These are phyloP conservation scores for Helicolenus hilgendorfi DNA, from an alignment of 2,797 vertebrate species.

Conservation along the genomic window DNA sequence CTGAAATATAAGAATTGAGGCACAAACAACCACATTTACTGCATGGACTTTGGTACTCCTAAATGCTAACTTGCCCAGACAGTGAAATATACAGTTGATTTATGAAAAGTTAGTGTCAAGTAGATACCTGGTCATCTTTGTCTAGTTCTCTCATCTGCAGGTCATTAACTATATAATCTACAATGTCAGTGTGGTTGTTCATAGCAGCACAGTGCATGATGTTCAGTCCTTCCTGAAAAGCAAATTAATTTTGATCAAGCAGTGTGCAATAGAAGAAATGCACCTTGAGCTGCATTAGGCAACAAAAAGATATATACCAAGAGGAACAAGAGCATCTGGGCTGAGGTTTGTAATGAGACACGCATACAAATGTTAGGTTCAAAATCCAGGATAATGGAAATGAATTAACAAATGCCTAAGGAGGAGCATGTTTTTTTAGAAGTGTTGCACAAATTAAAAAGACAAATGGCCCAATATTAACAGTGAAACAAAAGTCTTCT, in stretches of 20 bases:
- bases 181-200: conserved; percentile 91
- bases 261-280: background rate
- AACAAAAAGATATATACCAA: background rate
- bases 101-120: background rate
- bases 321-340: background rate
- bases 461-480: background rate
- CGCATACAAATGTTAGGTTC: background rate
- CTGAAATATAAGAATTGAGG: conserved; percentile 64
- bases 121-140: conserved; percentile 91
- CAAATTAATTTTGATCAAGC: background rate
- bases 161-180: conserved; percentile 94
- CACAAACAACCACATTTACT: background rate
- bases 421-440: no score
- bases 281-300: background rate
- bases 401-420: background rate
- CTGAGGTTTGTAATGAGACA: background rate
- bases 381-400: background rate
- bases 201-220: conserved; percentile 94
- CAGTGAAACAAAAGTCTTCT: background rate
- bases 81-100: background rate
- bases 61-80: background rate
- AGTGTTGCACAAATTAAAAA: background rate
- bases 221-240: conserved; percentile 92
- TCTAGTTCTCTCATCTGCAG: conserved; percentile 93
- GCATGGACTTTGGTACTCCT: background rate